These are phyloP conservation scores for Dinocampus coccinellae DNA, from an alignment of 2,888 invertebrate species.

Conservation along the genomic window DNA sequence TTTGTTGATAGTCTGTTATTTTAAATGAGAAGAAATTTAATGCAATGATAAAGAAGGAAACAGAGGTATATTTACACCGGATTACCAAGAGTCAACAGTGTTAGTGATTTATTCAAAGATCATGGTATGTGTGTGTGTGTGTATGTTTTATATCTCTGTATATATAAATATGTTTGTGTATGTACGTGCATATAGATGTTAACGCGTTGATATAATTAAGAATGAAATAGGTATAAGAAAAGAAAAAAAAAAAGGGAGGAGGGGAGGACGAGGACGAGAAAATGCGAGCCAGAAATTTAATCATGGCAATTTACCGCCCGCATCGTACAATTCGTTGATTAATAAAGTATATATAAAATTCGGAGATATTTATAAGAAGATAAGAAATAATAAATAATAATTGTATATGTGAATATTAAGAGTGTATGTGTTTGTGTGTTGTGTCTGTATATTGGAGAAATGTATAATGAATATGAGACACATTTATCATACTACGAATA, in stretches of 20 bases:
- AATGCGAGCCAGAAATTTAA: no score
- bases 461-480: conserved; percentile 19
- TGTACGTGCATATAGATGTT: neutral
- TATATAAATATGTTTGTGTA: no score
- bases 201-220: neutral
- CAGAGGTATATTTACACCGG: neutral
- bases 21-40: neutral
- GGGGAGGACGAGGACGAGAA: neutral
- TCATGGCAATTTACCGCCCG: neutral
- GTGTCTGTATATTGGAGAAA: neutral
- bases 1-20: no score
- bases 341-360: neutral
- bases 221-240: neutral
- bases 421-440: no score
- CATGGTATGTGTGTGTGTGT: neutral
- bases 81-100: neutral
- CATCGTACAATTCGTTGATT: neutral
- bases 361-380: neutral
- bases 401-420: neutral
- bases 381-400: neutral
- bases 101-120: neutral
- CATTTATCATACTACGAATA: conserved; percentile 56
- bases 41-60: neutral
- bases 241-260: no score
- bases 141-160: no score